phyloP scores from a whole-genome alignment of 2,888 invertebrate genomes.

The Polyploca ridens region DNA sequence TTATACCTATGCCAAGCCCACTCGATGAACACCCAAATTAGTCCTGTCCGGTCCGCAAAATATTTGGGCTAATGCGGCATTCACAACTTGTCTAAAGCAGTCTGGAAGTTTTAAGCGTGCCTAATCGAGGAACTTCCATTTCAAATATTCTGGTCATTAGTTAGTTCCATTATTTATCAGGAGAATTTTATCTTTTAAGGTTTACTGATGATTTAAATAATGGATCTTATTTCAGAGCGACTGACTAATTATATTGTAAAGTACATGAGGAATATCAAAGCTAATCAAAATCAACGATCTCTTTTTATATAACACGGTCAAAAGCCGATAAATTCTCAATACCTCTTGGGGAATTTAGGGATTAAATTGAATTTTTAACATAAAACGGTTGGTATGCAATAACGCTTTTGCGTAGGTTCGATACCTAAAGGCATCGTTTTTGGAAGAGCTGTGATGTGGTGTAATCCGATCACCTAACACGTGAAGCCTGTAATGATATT shows the following conservation, averaged over 20 bases:
- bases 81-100: constrained; percentile 32
- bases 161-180: neutral
- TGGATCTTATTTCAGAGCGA: too few species aligned
- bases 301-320: neutral
- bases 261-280: neutral
- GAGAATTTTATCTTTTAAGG: neutral
- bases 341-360: neutral
- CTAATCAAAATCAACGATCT: neutral
- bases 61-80: constrained; percentile 28
- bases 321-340: neutral
- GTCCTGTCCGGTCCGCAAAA: constrained; percentile 21
- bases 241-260: too few species aligned
- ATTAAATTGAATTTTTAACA: neutral
- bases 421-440: neutral
- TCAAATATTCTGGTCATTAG: constrained; percentile 27
- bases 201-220: too few species aligned
- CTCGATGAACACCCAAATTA: constrained; percentile 7
- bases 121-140: constrained; percentile 34
- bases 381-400: neutral
- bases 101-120: constrained; percentile 39
- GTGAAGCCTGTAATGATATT: too few species aligned
- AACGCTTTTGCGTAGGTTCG: neutral
- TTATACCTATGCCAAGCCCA: neutral
- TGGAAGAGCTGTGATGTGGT: neutral
- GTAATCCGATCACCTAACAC: too few species aligned